A percentile compares a stretch with the other conserved stretches of the same genome.
phyloP scores from a whole-genome alignment of 2,113 vertebrate species.

The Smithornis capensis region DNA sequence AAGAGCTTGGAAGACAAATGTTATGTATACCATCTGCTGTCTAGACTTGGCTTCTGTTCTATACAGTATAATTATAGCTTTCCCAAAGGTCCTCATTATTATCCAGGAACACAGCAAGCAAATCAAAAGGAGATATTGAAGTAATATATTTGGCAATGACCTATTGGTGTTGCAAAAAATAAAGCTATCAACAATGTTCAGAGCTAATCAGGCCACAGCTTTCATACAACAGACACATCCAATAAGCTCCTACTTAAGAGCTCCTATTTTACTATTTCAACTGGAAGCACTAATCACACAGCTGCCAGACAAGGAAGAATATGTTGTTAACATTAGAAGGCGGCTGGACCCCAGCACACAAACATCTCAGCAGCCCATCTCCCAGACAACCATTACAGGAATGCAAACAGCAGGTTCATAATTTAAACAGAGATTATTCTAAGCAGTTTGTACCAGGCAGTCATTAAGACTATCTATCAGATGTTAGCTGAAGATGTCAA shows the following conservation, averaged over 20 bases:
- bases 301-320: not conserved
- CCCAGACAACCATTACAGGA: not conserved
- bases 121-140: constrained; percentile 13
- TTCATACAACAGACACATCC: not conserved
- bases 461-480: not conserved
- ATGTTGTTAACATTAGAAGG: not conserved
- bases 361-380: not conserved
- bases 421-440: not conserved
- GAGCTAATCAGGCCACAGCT: not conserved
- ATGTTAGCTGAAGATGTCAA: not conserved
- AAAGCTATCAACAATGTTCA: not conserved
- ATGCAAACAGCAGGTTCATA: not conserved
- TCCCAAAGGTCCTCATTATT: constrained; percentile 28
- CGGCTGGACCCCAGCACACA: not conserved
- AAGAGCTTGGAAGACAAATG: constrained; percentile 30
- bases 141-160: constrained; percentile 1
- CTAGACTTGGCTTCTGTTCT: constrained; percentile 46
- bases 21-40: constrained; percentile 32
- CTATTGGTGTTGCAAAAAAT: not conserved
- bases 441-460: not conserved
- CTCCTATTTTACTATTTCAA: not conserved
- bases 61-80: constrained; percentile 8
- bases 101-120: constrained; percentile 22
- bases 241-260: not conserved
- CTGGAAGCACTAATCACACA: not conserved